Percentiles rank a stretch among this genome's conserved stretches.
These are phyloP conservation scores for Macrophya alboannulata DNA, from an alignment of 2,888 invertebrate genomes.

Conservation along the genomic window DNA sequence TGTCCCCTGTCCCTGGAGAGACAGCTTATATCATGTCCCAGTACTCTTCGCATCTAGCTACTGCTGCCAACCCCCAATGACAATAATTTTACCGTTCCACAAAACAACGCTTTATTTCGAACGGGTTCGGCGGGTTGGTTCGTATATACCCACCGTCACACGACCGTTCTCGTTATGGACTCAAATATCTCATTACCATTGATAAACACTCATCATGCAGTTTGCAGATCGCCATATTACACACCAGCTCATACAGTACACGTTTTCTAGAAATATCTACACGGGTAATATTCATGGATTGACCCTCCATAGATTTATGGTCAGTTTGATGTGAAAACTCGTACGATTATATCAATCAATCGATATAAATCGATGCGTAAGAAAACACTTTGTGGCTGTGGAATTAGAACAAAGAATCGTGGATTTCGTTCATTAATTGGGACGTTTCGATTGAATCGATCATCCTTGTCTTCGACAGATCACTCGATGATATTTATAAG, in stretches of 20 bases:
- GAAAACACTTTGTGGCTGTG: not conserved
- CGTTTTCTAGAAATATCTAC: not conserved
- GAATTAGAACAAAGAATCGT: not conserved
- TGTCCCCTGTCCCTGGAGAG: conserved; percentile 74
- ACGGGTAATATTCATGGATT: not conserved
- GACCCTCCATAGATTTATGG: not conserved
- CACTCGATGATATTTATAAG: not conserved
- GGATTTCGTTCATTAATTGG: not conserved
- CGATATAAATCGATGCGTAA: not conserved
- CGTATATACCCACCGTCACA: conserved; percentile 4
- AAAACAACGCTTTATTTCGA: conserved; percentile 35
- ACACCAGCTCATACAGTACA: not conserved
- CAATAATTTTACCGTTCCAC: conserved; percentile 40
- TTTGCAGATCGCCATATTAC: conserved; percentile 16
- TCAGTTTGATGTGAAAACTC: not conserved
- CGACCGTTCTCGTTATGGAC: conserved; percentile 18
- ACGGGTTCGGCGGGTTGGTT: conserved; percentile 22
- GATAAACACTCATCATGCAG: conserved; percentile 42
- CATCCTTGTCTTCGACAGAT: not conserved
- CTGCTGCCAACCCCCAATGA: conserved; percentile 14
- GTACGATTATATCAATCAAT: not conserved
- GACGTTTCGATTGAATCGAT: not conserved
- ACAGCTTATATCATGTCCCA: conserved; percentile 58
- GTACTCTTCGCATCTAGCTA: conserved; percentile 39
- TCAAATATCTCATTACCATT: conserved; percentile 50